Evolutionary conservation across 37 sponge, comb jelly and placozoan genomes (phyloP), one percentile per base, ranked within the genome.

Genomic region (Mnemiopsis leidyi): DNA sequence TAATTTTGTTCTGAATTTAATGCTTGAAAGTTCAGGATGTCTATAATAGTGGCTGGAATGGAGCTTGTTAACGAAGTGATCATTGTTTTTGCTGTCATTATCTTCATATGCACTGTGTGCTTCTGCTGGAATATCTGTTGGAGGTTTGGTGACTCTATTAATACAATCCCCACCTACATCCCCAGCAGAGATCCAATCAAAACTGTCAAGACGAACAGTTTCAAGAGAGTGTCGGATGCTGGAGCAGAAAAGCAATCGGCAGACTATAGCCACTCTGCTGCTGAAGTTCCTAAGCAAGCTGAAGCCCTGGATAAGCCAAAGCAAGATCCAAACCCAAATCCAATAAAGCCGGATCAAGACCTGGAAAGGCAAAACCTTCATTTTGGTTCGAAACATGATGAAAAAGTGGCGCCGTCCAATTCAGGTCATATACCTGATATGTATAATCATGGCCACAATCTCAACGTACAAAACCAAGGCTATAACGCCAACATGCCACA

Each of bases 11-110:
- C n/a, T n/a, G n/a, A n/a, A n/a, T n/a, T n/a, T n/a, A n/a, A n/a
- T n/a, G n/a, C n/a, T n/a, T n/a, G n/a, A n/a, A n/a, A n/a, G 61
- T 48, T 48, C 61, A 48, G 61, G 61, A 48, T 48, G 61, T 48
- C 61, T 48, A 71, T 71, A 28, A 71, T 5, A 25, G 25, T 71
- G 7, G 75, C n/a, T 23, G 75, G 75, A 5, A 5, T 5, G 5
- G 75, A 71, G 75, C 75, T 71, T 5, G 75, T 71, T 28, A 18
- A n/a, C n/a, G 75, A 71, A 71, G 75, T 71, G 21, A n/a, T 71
- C 7, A 71, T 71, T 29, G 30, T 71, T 7, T 71, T 71, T 25
- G 21, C 3, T n/a, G 30, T 71, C 3, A 71, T 71, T 29, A 23
- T 28, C 75, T 5, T 71, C 3, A 29, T 33, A 1, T 79, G 82